Percentiles rank a stretch among this genome's conserved stretches.
Conservation (phyloP, 2,888 invertebrate genomes). For the Lacanobia wlatinum region DNA sequence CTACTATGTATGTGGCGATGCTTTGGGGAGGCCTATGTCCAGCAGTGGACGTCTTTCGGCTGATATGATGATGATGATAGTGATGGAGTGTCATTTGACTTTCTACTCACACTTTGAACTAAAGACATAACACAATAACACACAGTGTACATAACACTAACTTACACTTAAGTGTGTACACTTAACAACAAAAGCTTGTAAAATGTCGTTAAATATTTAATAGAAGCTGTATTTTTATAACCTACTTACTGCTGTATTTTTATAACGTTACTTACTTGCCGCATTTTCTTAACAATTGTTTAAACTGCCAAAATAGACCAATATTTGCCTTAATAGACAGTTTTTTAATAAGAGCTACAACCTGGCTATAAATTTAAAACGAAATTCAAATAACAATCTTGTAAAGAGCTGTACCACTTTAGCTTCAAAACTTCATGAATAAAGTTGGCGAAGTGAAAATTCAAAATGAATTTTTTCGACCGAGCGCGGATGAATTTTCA, state of each 20-base stretch:
- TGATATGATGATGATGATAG: too few relatives aligned
- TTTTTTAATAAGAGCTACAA: constrained; percentile 27
- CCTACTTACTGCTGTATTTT: constrained; percentile 30
- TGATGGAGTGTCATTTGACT: background rate
- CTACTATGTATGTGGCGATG: too few relatives aligned
- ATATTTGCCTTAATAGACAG: background rate
- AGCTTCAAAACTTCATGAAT: constrained; percentile 57
- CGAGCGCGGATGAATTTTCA: constrained; percentile 39
- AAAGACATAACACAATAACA: background rate
- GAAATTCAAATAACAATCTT: constrained; percentile 47
- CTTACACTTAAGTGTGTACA: constrained; percentile 21
- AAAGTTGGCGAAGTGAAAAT: constrained; percentile 52
- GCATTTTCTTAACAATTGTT: constrained; percentile 16
- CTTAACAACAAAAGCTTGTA: constrained; percentile 38
- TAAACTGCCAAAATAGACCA: background rate
- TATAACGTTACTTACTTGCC: constrained; percentile 21
- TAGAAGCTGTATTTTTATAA: constrained; percentile 32
- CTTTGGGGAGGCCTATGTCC: too few relatives aligned
- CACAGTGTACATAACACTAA: constrained; percentile 8
- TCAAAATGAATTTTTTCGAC: constrained; percentile 51
- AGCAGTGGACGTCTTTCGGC: too few relatives aligned
- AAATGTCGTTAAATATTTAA: constrained; percentile 49
- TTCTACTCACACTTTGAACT: constrained; percentile 4
- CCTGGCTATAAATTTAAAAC: constrained; percentile 40
- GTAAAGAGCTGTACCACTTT: constrained; percentile 49